Evolutionary conservation across 2,113 vertebrate species (phyloP).

Genomic region (Pelecanoides urinatrix): DNA sequence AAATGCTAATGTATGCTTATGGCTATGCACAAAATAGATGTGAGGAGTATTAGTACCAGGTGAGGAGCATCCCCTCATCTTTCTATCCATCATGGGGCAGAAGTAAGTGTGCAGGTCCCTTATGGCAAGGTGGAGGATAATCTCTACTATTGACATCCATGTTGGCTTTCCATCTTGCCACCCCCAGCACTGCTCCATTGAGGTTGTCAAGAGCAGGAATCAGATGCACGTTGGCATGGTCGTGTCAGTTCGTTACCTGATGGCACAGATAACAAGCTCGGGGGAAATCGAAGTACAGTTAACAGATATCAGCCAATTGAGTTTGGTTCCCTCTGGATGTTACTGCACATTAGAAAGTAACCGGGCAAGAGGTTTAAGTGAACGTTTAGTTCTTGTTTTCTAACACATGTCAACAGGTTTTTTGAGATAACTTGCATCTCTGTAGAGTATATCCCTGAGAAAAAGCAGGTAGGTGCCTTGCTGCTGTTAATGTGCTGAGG

Average conservation of each 20-base stretch:
- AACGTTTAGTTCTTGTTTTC: neutral
- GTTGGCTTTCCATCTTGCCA: neutral
- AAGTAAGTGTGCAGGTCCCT: neutral
- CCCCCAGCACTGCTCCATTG: rapidly evolving
- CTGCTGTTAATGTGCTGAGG: neutral
- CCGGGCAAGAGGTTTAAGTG: neutral
- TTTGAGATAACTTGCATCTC: neutral
- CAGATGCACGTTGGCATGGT: neutral
- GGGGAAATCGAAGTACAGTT: neutral
- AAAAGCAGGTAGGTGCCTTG: neutral
- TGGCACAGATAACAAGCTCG: neutral
- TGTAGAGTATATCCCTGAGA: neutral
- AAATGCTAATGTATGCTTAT: neutral
- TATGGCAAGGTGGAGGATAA: neutral
- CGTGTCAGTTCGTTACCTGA: neutral
- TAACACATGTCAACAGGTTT: neutral
- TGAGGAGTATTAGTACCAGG: neutral
- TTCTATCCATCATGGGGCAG: neutral
- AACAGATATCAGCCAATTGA: neutral
- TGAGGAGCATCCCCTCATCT: neutral
- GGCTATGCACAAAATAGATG: neutral
- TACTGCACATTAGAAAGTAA: neutral
- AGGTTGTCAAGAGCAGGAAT: neutral
- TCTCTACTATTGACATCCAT: rapidly evolving
- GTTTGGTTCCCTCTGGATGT: neutral